A percentile compares a stretch with the other conserved stretches of the same genome.
These are phyloP conservation scores for Anagyrus pseudococci DNA, from an alignment of 2,888 invertebrate species.

Conservation along the genomic window DNA sequence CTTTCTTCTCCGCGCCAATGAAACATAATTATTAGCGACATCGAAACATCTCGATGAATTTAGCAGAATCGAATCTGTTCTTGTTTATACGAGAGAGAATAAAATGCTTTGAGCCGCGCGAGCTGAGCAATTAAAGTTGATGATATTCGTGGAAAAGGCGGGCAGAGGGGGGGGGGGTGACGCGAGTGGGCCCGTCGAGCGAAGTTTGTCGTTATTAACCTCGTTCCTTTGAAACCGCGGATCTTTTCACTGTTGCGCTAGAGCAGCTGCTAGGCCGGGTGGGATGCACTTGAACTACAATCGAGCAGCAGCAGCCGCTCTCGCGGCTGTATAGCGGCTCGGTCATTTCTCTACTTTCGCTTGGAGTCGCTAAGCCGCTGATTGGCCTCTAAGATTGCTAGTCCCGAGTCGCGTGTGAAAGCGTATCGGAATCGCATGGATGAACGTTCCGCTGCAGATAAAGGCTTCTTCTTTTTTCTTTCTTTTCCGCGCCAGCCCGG, in stretches of 20 bases:
- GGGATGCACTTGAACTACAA: conserved; percentile 39
- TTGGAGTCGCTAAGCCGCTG: conserved; percentile 25
- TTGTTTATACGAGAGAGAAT: too few relatives aligned
- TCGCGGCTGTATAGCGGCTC: conserved; percentile 6
- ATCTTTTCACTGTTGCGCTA: conserved; percentile 26
- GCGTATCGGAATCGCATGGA: conserved; percentile 43
- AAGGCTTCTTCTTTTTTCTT: neutral
- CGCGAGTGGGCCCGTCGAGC: neutral
- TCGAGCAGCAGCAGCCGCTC: conserved; percentile 36
- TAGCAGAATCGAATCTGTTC: too few relatives aligned
- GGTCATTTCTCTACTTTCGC: conserved; percentile 44
- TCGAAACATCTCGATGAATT: too few relatives aligned
- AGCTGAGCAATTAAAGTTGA: neutral
- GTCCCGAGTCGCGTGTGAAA: conserved; percentile 43
- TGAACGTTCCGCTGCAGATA: conserved; percentile 18
- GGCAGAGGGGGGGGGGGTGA: neutral
- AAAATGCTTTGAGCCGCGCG: too few relatives aligned
- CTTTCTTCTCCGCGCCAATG: too few relatives aligned
- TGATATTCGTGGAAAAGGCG: neutral
- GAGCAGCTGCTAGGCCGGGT: neutral
- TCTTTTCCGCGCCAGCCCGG: neutral
- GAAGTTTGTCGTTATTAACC: conserved; percentile 5
- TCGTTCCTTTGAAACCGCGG: conserved; percentile 18
- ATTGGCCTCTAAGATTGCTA: conserved; percentile 40
- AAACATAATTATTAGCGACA: too few relatives aligned